Conservation (phyloP, 2,888 invertebrate genomes). For the Lasioglossum oenotherae region DNA sequence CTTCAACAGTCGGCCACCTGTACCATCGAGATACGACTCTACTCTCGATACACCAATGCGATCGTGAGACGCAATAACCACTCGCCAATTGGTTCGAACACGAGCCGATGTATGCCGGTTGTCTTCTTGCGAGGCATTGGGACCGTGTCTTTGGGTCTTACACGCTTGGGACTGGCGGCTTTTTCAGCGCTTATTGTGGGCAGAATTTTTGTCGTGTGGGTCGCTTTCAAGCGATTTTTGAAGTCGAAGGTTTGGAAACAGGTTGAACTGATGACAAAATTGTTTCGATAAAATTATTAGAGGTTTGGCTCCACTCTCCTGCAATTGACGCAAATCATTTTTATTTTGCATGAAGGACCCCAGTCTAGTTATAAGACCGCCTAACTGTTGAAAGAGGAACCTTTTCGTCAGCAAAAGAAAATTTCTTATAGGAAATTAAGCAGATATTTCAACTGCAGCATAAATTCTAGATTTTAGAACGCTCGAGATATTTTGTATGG, state of each 20-base stretch:
- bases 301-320: too few relatives aligned
- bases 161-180: not conserved
- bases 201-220: not conserved
- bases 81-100: conserved; percentile 46
- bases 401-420: too few relatives aligned
- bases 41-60: conserved; percentile 14
- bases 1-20: conserved; percentile 52
- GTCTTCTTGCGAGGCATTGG: not conserved
- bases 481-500: too few relatives aligned
- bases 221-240: not conserved
- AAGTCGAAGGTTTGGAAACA: too few relatives aligned
- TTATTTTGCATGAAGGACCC: too few relatives aligned
- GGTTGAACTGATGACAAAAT: not conserved
- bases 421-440: not conserved
- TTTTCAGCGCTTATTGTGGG: not conserved
- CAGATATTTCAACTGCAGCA: too few relatives aligned
- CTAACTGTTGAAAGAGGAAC: too few relatives aligned
- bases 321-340: too few relatives aligned
- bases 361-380: too few relatives aligned
- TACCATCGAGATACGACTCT: conserved; percentile 45
- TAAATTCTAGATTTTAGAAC: too few relatives aligned
- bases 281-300: too few relatives aligned
- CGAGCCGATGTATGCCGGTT: conserved; percentile 7
- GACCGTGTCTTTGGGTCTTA: not conserved
- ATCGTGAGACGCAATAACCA: conserved; percentile 9